These are phyloP conservation scores for Crocodylus rhombifer DNA, from an alignment of 2,797 vertebrate genomes.

Conservation along the genomic window DNA sequence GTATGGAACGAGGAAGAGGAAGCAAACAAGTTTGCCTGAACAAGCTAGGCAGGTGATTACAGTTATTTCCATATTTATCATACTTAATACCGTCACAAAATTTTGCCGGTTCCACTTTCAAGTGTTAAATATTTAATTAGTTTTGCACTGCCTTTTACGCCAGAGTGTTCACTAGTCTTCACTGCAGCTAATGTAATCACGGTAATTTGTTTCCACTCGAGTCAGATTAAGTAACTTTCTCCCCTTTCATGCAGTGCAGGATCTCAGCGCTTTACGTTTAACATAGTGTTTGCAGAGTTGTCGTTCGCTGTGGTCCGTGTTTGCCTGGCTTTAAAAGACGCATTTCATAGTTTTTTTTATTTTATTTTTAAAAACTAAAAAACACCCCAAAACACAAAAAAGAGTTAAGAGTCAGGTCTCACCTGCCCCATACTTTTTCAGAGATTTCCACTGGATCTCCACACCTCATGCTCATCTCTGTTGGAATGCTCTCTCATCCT, in stretches of 20 bases:
- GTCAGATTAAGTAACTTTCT: background rate
- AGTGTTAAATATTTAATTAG: slow-evolving; percentile 63
- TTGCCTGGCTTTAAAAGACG: background rate
- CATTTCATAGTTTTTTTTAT: background rate
- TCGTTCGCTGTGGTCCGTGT: background rate
- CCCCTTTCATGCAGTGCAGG: background rate
- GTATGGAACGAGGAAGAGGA: background rate
- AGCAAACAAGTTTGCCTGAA: background rate
- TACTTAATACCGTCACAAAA: background rate
- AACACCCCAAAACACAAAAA: background rate
- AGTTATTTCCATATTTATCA: slow-evolving; percentile 45
- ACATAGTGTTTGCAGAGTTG: background rate
- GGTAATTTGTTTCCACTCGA: slow-evolving; percentile 44
- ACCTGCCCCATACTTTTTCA: background rate
- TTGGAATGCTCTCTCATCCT: background rate
- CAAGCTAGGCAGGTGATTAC: background rate
- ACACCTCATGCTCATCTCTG: background rate
- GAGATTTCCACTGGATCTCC: background rate
- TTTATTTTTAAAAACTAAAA: too few relatives aligned
- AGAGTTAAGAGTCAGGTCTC: background rate
- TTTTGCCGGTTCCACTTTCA: slow-evolving; percentile 14
- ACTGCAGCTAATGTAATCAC: slow-evolving; percentile 32
- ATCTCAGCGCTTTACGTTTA: slow-evolving; percentile 12
- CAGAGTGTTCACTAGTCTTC: slow-evolving; percentile 27
- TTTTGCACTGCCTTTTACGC: slow-evolving; percentile 49